Evolutionary conservation across 2,797 vertebrate species (phyloP).

Genomic region (Aplochiton taeniatus): DNA sequence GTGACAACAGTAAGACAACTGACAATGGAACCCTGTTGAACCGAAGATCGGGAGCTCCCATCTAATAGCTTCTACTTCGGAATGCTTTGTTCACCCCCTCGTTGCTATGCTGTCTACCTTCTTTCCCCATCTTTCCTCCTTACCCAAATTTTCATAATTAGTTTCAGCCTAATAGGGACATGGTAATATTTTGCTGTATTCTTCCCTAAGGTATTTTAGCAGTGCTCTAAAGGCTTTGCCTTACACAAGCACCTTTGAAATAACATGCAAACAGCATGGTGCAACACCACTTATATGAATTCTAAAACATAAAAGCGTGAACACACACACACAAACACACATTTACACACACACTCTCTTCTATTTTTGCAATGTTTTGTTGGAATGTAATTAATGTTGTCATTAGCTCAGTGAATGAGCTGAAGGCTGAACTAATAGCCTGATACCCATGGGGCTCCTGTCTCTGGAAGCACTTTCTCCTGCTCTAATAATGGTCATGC

Average conservation of each 20-base stretch:
- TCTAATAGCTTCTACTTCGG: conserved; percentile 57
- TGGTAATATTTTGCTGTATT: conserved; percentile 58
- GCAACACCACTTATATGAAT: conserved; percentile 48
- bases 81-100: conserved; percentile 62
- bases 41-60: conserved; percentile 49
- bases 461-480: conserved; percentile 14
- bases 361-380: conserved; percentile 50
- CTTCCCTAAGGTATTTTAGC: conserved; percentile 58
- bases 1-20: conserved; percentile 59
- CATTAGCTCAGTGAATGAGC: conserved; percentile 66
- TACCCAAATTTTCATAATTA: conserved; percentile 55
- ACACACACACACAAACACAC: not conserved
- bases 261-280: conserved; percentile 32
- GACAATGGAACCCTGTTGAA: conserved; percentile 63
- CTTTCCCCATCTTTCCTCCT: conserved; percentile 43
- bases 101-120: conserved; percentile 40
- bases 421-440: conserved; percentile 61
- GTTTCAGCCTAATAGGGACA: conserved; percentile 62
- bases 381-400: conserved; percentile 70
- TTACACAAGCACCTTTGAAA: conserved; percentile 60
- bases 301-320: conserved; percentile 5
- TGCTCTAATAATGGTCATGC: conserved; percentile 29
- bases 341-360: not conserved
- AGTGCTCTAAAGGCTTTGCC: conserved; percentile 50
- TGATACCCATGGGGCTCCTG: conserved; percentile 37